phyloP scores from a whole-genome alignment of 2,888 invertebrate genomes.

The Theodoxus fluviatilis region DNA sequence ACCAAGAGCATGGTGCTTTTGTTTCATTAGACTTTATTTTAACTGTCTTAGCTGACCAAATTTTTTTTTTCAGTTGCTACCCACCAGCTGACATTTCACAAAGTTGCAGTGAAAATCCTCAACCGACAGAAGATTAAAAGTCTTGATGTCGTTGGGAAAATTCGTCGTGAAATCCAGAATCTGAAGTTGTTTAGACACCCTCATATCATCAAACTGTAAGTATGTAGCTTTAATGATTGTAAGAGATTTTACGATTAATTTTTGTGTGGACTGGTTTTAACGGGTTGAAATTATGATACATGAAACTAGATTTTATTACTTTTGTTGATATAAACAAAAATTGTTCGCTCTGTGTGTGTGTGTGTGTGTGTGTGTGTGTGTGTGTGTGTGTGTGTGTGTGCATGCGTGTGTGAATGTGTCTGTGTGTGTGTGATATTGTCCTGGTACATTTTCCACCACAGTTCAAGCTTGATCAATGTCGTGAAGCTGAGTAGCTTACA shows the following conservation, averaged over 20 bases:
- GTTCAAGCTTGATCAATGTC: too few relatives aligned
- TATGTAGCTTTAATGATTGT: too few relatives aligned
- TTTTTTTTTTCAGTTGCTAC: conserved; percentile 78
- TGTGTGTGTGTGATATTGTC: too few relatives aligned
- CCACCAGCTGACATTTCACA: conserved; percentile 96
- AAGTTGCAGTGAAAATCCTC: conserved; percentile 97
- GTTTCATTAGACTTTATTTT: not conserved
- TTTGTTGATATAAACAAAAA: not conserved
- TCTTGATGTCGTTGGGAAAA: conserved; percentile 98
- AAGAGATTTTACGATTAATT: not conserved
- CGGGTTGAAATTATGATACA: not conserved
- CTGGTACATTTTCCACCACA: too few relatives aligned
- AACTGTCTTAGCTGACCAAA: not conserved
- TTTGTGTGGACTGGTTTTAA: not conserved
- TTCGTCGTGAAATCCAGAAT: conserved; percentile 97
- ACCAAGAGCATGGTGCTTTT: not conserved
- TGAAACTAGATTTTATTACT: not conserved
- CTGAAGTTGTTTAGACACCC: conserved; percentile 99
- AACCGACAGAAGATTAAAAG: conserved; percentile 99
- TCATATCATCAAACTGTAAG: conserved; percentile 96
- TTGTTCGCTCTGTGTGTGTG: not conserved
- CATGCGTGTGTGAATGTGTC: too few relatives aligned
- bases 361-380: not conserved
- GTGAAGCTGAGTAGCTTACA: too few relatives aligned
- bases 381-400: too few relatives aligned